Conservation (phyloP, 2,888 invertebrate species). For the Hemicrepidius hirtus region DNA sequence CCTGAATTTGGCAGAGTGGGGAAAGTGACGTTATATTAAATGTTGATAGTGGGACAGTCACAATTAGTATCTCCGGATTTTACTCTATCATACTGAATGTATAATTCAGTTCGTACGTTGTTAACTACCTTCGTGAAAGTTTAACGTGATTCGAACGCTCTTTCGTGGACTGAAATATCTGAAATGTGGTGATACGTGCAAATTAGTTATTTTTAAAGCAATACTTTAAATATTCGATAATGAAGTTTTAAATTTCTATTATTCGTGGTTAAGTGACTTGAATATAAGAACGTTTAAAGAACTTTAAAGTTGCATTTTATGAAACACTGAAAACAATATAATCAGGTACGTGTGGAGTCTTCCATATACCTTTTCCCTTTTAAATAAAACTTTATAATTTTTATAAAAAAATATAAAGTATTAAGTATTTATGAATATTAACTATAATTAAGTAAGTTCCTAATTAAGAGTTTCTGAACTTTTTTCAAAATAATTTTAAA, state of each 20-base stretch:
- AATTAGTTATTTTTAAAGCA: not conserved
- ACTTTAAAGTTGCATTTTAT: not conserved
- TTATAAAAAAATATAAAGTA: too few species aligned
- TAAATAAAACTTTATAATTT: too few species aligned
- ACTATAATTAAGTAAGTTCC: too few species aligned
- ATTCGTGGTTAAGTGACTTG: not conserved
- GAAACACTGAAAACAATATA: not conserved
- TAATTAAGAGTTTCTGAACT: too few species aligned
- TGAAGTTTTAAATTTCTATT: conserved; percentile 1
- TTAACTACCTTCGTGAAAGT: conserved; percentile 1
- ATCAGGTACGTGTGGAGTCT: not conserved
- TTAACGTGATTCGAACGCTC: conserved; percentile 25
- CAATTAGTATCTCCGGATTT: conserved; percentile 41
- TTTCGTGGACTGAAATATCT: not conserved
- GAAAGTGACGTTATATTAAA: conserved; percentile 51
- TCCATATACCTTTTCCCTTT: too few species aligned
- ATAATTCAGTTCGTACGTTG: conserved; percentile 19
- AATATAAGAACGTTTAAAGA: not conserved
- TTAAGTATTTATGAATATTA: too few species aligned
- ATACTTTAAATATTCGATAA: not conserved
- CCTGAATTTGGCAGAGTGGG: conserved; percentile 45
- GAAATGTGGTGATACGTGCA: not conserved
- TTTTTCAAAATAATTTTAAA: not conserved
- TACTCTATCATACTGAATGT: conserved; percentile 15
- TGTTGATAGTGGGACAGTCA: conserved; percentile 53